Evolutionary conservation across 2,113 vertebrate genomes (phyloP).

Genomic region (Odontophorus gujanensis): DNA sequence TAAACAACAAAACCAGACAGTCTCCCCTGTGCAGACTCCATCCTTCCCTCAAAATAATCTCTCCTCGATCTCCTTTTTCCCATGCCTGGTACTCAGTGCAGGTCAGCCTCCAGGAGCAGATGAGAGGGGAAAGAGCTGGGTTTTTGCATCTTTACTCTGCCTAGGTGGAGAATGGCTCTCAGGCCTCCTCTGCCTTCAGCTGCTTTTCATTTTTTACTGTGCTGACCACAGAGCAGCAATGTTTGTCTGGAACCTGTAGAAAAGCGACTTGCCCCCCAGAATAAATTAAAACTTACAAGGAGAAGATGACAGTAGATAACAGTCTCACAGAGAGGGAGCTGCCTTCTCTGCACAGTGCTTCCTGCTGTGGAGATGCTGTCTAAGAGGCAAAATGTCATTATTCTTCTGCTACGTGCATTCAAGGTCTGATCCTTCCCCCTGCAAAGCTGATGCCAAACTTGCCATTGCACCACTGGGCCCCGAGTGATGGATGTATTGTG

Average conservation of each 20-base stretch:
- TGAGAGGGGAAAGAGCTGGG: neutral
- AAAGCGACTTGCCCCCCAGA: neutral
- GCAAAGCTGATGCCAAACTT: conserved; percentile 22
- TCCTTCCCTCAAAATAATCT: neutral
- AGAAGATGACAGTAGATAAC: neutral
- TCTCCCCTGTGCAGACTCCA: neutral
- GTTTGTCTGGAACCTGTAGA: neutral
- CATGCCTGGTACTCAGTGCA: neutral
- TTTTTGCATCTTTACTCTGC: neutral
- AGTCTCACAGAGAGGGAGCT: neutral
- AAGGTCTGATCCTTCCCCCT: neutral
- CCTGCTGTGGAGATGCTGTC: neutral
- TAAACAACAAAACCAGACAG: conserved; percentile 24
- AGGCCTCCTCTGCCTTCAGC: neutral
- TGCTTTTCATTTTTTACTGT: neutral
- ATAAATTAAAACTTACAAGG: neutral
- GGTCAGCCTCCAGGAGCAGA: neutral
- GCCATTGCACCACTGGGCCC: conserved; percentile 7
- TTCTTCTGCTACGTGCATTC: neutral
- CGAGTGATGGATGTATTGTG: conserved; percentile 22
- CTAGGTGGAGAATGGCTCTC: neutral
- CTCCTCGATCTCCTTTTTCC: neutral
- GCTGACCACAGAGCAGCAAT: neutral
- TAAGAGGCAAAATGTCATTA: neutral
- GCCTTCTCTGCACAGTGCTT: neutral